A percentile compares a stretch with the other conserved stretches of the same genome.
Conservation (phyloP, 2,797 vertebrate genomes). For the Cetoscarus ocellatus region DNA sequence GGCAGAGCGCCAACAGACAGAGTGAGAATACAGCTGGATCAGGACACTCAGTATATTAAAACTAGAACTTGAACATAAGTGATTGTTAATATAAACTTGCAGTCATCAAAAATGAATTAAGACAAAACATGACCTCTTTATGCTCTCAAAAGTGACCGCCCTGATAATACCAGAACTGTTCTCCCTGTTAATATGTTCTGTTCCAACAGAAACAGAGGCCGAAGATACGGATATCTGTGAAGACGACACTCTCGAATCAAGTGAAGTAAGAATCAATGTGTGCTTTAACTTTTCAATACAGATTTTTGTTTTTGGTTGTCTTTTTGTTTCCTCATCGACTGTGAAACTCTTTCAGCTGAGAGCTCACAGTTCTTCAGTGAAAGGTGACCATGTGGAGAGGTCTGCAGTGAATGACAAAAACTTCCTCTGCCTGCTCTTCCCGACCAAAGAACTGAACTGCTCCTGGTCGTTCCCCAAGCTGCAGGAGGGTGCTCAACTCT, state of each 20-base stretch:
- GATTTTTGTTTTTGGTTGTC: not conserved
- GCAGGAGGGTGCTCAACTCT: slow-evolving; percentile 14
- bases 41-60: too few relatives aligned
- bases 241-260: fast-evolving
- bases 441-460: slow-evolving; percentile 62
- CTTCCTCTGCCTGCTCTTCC: slow-evolving; percentile 52
- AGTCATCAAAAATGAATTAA: too few relatives aligned
- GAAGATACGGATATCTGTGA: slow-evolving; percentile 11
- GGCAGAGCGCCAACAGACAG: too few relatives aligned
- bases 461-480: slow-evolving; percentile 52
- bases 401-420: fast-evolving
- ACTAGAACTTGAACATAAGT: too few relatives aligned
- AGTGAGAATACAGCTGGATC: too few relatives aligned
- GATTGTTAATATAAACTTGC: too few relatives aligned
- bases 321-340: not conserved
- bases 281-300: not conserved
- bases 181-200: not conserved
- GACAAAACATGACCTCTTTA: too few relatives aligned
- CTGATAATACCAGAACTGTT: too few relatives aligned
- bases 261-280: slow-evolving; percentile 22
- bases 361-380: fast-evolving
- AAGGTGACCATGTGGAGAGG: fast-evolving
- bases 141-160: too few relatives aligned
- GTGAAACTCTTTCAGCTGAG: not conserved
- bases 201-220: slow-evolving; percentile 16